Evolutionary conservation across 1,140 invertebrate genomes (phyloP), one percentile per base, ranked within the genome.

Genomic region (Pectinophora gossypiella): DNA sequence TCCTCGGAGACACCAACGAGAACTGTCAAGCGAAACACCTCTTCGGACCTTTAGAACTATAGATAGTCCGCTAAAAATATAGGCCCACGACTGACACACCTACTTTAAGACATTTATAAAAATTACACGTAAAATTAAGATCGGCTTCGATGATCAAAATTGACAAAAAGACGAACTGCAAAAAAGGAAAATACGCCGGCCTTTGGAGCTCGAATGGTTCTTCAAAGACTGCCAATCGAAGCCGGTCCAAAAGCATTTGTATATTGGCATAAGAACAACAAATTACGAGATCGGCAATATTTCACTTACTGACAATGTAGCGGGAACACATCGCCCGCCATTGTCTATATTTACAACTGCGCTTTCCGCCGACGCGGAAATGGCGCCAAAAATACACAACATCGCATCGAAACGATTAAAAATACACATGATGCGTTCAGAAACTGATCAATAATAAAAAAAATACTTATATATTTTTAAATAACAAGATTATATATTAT

Each of bases 21-120:
- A 90, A 93, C 69, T 92, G 91, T 56, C 89, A 90, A 48, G 94
- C 93, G 18, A 92, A 93, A 38, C 92, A 94, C 68, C 89, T 95
- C 3, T 96, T 96, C 77, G 95, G 94, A 20, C 95, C 95, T 13
- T 80, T 95, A 67, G 84, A 85, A 59, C 45, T 78, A 59, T 88
- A 78, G 3, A 15, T 40, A 15, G 36, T 15, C 16, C 4, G 6
- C 42, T 9, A 12, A 21, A 10, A 44, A 44, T 44, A 44, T 44
- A 60, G 56, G 53, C 55, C 35, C 42, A 55, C 61, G 60, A 66
- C 51, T 66, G 58, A 64, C 49, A 67, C 59, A 72, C 62, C 61
- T 62, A 68, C 5, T 48, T 32, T 16, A 18, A 42, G 20, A 45
- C 6, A 35, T 15, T n/a, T 40, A 6, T 6, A 27, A 40, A 40